Base-by-base conservation (phyloP, 2,797 vertebrate genomes). In the Alfaro cultratus region DNA sequence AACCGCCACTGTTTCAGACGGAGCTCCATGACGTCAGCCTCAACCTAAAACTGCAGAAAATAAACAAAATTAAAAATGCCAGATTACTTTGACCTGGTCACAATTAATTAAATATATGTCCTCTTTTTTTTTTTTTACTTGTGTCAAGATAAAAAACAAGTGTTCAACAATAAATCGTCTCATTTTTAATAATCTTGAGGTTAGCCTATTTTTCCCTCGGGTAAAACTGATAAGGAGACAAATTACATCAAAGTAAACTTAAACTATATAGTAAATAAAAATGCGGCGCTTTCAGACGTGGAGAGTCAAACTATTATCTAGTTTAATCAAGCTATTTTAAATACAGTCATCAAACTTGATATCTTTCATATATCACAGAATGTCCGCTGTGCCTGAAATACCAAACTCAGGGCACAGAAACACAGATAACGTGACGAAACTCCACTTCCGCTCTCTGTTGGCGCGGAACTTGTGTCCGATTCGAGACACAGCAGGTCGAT, bases 381-480 rank as follows among this genome's bases (percentile, higher is more conserved):
- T 2, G 1, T 4, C 34, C 46, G 0, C 0, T 0, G 2, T 53
- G 71, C 89, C 89, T 93, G 71, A 81, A 79, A 83, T 0, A 1
- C 45, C 0, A 8, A 53, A n/a, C 11, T 15, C 77, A 72, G 88
- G 89, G 74, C 1, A 2, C 0, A 13, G 0, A 0, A 0, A 0
- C 0, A 0, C 0, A 0, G 3, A 11, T 2, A 21, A 0, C 0
- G 0, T 85, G 84, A 91, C 86, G 77, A 57, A 55, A 83, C 80
- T 84, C 86, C 46, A 77, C 86, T 55, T 94, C 93, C 90, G 88
- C 81, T 81, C 29, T 36, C 49, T 67, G 31, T 93, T 95, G 93
- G 94, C 94, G 94, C 91, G 91, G 89, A 81, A 83, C 68, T 89
- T 81, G 75, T 79, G 10, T 80, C 29, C 8, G 34, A 34, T 3